Conservation (phyloP, 1,140 invertebrate genomes). For the Nymphalis io region DNA sequence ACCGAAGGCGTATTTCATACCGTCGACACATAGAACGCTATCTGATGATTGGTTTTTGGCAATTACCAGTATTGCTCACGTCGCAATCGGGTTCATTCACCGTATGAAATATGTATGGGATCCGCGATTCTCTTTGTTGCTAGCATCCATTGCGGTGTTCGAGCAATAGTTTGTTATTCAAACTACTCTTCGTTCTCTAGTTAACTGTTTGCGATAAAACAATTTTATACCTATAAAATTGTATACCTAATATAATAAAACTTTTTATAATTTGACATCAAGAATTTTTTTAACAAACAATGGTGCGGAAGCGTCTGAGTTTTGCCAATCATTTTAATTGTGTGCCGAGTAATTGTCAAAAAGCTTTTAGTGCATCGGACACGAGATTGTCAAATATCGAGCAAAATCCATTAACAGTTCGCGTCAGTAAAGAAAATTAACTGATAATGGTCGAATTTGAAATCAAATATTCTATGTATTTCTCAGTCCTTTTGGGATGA, state of each 20-base stretch:
- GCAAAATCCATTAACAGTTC: constrained; percentile 65
- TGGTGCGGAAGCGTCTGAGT: constrained; percentile 6
- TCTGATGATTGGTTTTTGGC: constrained; percentile 81
- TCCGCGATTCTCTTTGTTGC: constrained; percentile 69
- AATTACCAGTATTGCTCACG: constrained; percentile 78
- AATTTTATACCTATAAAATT: background rate
- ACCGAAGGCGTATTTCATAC: constrained; percentile 77
- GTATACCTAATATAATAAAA: background rate
- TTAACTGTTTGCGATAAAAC: too few species aligned
- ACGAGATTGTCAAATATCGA: constrained; percentile 61
- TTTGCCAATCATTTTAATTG: constrained; percentile 38
- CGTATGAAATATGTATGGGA: constrained; percentile 78
- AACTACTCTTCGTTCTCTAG: constrained; percentile 23
- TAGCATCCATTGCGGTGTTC: constrained; percentile 43
- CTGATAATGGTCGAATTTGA: background rate
- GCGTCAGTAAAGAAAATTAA: constrained; percentile 7
- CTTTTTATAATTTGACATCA: background rate
- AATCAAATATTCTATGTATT: background rate
- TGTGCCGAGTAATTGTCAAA: constrained; percentile 62
- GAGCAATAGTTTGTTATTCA: constrained; percentile 36
- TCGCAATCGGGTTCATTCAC: constrained; percentile 75
- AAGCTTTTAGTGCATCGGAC: constrained; percentile 70
- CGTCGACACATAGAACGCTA: constrained; percentile 71
- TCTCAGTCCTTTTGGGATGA: background rate
- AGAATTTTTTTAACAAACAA: background rate